Base-by-base conservation (phyloP, 2,888 invertebrate genomes). In the Helicoverpa assulta region DNA sequence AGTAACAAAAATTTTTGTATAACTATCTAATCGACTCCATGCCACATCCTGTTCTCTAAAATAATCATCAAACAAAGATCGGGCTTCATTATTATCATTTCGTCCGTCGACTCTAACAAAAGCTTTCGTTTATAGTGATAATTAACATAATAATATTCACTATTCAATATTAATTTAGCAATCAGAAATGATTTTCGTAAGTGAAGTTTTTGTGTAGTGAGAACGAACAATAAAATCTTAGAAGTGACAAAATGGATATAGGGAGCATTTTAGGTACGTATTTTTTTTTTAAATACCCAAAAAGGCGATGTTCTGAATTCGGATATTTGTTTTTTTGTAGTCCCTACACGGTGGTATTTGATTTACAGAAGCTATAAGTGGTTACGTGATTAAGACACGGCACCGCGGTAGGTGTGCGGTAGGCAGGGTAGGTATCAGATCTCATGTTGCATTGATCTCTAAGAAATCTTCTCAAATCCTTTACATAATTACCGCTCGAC, bases 31-130 rank as follows among this genome's bases (percentile, higher is more conserved):
- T 14, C 29, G 57, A 55, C 82, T 82, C 82, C 29, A 72, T 65
- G 43, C 16, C 18, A 37, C 64, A 14, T 33, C 21, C 33, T 57
- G 47, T 72, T 69, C 72, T 43, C 37, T 47, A 47, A 56, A 69
- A 57, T 65, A 74, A 63, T 70, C 68, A 69, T 70, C 37, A 66
- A 65, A 84, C 80, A 84, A 84, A 71, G 71, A 72, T 29, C 54
- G 67, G 54, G 40, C 40, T 66, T 51, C 62, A 73, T 65, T 54
- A 67, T 65, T 76, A 61, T 63, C 76, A 67, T 40, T 29, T 61
- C 67, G 55, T 67, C 60, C 60, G 77, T 59, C 53, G 67, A 47
- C 57, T 59, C 18, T 43, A 65, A 72, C 71, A 68, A 56, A 56
- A 71, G 77, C 68, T 79, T 76, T 62, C 66, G 21, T 61, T 70